A percentile compares a stretch with the other conserved stretches of the same genome.
These are phyloP conservation scores for Schrankia costaestrigalis DNA, from an alignment of 2,888 invertebrate species.

Conservation along the genomic window DNA sequence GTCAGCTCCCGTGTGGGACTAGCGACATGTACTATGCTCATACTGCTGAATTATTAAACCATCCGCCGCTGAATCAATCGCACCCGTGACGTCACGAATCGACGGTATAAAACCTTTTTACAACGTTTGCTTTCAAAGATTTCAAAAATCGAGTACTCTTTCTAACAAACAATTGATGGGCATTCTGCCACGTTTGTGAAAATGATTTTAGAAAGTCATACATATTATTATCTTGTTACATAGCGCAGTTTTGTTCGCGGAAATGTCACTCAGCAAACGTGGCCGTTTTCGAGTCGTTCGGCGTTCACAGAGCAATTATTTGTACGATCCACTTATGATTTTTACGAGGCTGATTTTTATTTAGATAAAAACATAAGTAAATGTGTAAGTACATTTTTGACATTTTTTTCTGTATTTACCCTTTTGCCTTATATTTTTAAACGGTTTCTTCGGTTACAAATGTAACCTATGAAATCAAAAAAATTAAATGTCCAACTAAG, in stretches of 20 bases:
- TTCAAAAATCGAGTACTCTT: constrained; percentile 30
- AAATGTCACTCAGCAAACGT: constrained; percentile 32
- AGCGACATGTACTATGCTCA: constrained; percentile 34
- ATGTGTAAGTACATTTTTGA: no score
- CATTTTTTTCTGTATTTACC: no score
- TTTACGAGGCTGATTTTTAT: no score
- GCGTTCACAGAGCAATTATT: no score
- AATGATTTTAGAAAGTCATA: constrained; percentile 21
- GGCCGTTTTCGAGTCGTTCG: no score
- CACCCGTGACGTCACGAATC: constrained; percentile 32
- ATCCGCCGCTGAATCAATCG: constrained; percentile 51
- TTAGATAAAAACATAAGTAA: no score
- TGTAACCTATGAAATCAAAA: no score
- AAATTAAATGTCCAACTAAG: no score
- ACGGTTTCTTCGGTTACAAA: no score
- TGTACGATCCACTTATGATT: no score
- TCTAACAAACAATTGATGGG: constrained; percentile 24
- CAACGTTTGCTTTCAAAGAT: constrained; percentile 33
- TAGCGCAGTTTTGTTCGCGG: constrained; percentile 8
- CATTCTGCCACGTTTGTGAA: constrained; percentile 11
- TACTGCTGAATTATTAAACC: constrained; percentile 60
- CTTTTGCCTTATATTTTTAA: no score
- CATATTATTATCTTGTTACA: constrained; percentile 11
- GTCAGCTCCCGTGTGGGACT: constrained; percentile 13
- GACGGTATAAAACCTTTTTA: constrained; percentile 39